Evolutionary conservation across 2,113 vertebrate species (phyloP).

Genomic region (Gyps fulvus): DNA sequence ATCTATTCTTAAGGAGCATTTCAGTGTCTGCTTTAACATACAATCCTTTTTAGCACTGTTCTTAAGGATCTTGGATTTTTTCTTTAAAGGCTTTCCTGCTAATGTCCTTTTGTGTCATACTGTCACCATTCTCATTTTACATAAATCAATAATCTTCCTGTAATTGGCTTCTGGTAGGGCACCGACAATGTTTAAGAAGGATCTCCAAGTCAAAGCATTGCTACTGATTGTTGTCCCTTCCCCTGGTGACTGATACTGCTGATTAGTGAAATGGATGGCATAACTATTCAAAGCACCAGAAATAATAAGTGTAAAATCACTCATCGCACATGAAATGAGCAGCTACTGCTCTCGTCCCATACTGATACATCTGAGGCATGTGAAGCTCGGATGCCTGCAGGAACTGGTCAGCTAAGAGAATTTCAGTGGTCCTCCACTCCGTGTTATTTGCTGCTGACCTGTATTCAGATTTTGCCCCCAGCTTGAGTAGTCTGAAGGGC

Average conservation of each 20-base stretch:
- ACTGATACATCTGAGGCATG: neutral
- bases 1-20: neutral
- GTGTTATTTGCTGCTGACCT: neutral
- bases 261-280: neutral
- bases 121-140: neutral
- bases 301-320: neutral
- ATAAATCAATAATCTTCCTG: neutral
- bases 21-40: neutral
- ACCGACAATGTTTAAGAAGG: neutral
- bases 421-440: neutral
- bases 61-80: neutral
- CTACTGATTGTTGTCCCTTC: neutral
- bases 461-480: neutral
- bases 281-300: neutral
- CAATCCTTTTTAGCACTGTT: neutral
- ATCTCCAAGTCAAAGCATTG: neutral
- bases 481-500: neutral
- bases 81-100: neutral
- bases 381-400: neutral
- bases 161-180: neutral
- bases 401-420: neutral
- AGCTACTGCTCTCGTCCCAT: neutral
- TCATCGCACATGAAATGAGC: neutral
- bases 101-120: neutral
- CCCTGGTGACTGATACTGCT: neutral